These are phyloP conservation scores for Argynnis bischoffii DNA, from an alignment of 2,888 invertebrate genomes.

Conservation along the genomic window DNA sequence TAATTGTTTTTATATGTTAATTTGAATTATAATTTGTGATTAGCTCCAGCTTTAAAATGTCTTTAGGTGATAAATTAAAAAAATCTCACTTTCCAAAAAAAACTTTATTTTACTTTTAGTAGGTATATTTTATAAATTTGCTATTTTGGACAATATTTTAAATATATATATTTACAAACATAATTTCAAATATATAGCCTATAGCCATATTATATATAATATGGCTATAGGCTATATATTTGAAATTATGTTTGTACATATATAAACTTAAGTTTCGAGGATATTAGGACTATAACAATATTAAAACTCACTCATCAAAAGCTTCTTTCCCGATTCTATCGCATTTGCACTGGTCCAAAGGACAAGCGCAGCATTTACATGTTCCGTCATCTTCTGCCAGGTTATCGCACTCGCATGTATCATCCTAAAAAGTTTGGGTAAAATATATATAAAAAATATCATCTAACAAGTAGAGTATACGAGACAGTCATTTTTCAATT, in stretches of 20 bases:
- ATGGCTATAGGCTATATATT: no score
- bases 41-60: no score
- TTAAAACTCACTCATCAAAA: constrained; percentile 57
- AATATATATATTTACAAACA: no score
- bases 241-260: no score
- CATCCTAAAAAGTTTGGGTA: constrained; percentile 45
- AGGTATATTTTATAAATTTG: no score
- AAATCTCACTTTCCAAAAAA: no score
- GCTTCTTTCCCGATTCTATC: constrained; percentile 59
- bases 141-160: no score
- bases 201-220: no score
- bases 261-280: neutral
- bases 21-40: neutral
- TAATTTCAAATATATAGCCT: no score
- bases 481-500: neutral
- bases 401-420: constrained; percentile 52
- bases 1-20: neutral
- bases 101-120: no score
- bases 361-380: constrained; percentile 62
- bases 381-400: constrained; percentile 49
- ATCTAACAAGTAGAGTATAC: no score
- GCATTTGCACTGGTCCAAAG: constrained; percentile 57
- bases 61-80: no score
- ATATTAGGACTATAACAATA: neutral
- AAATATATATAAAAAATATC: neutral